These are phyloP conservation scores for Ormyrus nitidulus DNA, from an alignment of 2,888 invertebrate species.

Conservation along the genomic window DNA sequence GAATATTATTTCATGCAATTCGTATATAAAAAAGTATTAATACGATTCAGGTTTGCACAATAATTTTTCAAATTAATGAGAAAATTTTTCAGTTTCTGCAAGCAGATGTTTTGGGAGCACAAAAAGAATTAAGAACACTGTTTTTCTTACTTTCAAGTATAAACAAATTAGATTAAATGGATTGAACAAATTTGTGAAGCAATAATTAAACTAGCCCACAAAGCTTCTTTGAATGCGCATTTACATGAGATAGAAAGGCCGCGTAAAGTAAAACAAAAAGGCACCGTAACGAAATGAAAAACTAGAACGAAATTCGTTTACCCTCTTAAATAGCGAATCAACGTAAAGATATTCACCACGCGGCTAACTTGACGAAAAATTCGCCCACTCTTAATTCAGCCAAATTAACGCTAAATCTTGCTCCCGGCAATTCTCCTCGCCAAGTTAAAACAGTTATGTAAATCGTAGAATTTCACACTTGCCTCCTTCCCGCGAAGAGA, in stretches of 20 bases:
- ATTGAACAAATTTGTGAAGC: conserved; percentile 2
- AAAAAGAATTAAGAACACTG: neutral
- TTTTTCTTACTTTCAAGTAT: neutral
- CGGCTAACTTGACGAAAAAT: conserved; percentile 38
- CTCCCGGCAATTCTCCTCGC: conserved; percentile 17
- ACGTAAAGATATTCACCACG: conserved; percentile 33
- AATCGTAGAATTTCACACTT: conserved; percentile 51
- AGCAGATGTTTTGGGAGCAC: no score
- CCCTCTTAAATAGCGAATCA: conserved; percentile 48
- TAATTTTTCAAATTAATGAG: no score
- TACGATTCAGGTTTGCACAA: no score
- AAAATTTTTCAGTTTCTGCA: no score
- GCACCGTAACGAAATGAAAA: conserved; percentile 29
- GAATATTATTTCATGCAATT: no score
- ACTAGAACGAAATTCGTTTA: conserved; percentile 35
- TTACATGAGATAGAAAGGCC: no score
- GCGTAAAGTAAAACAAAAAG: neutral
- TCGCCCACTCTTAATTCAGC: conserved; percentile 42
- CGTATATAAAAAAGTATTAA: no score
- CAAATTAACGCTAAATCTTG: conserved; percentile 43
- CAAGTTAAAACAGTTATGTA: conserved; percentile 53
- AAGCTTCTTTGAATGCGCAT: no score
- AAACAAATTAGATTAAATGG: neutral
- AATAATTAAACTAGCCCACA: no score
- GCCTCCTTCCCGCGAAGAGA: neutral